Conservation (phyloP, 1,140 invertebrate genomes). For the Drosophila ambigua region DNA sequence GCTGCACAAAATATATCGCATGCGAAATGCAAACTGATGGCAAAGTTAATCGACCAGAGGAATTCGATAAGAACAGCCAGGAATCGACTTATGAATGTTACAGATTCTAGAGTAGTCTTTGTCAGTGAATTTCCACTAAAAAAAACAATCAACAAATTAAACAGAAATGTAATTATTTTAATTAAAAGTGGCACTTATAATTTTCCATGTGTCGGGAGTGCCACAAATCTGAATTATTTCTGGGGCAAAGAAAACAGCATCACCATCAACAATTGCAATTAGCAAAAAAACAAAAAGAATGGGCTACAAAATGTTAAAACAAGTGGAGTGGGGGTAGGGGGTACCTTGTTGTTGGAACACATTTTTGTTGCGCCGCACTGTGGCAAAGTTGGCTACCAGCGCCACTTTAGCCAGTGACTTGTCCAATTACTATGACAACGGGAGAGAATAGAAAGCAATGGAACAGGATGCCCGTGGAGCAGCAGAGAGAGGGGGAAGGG, state of each 20-base stretch:
- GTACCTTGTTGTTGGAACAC: no score
- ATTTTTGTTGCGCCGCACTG: conserved; percentile 23
- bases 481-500: conserved; percentile 2
- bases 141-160: conserved; percentile 8
- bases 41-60: conserved; percentile 29
- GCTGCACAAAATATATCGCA: conserved; percentile 6
- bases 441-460: neutral
- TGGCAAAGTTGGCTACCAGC: conserved; percentile 53
- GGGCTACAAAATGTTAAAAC: conserved; percentile 60
- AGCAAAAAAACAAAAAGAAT: conserved; percentile 28
- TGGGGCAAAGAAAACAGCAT: conserved; percentile 58
- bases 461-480: neutral
- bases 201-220: conserved; percentile 20
- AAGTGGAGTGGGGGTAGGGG: conserved; percentile 18
- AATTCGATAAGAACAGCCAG: neutral
- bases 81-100: no score
- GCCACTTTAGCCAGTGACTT: conserved; percentile 75
- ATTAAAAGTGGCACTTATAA: conserved; percentile 68
- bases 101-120: no score
- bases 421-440: conserved; percentile 79
- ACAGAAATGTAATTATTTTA: conserved; percentile 54
- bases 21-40: conserved; percentile 37
- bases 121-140: no score
- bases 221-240: conserved; percentile 9
- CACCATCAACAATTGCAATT: conserved; percentile 71